Evolutionary conservation across 2,113 vertebrate genomes (phyloP).

Genomic region (Pelodiscus sinensis): DNA sequence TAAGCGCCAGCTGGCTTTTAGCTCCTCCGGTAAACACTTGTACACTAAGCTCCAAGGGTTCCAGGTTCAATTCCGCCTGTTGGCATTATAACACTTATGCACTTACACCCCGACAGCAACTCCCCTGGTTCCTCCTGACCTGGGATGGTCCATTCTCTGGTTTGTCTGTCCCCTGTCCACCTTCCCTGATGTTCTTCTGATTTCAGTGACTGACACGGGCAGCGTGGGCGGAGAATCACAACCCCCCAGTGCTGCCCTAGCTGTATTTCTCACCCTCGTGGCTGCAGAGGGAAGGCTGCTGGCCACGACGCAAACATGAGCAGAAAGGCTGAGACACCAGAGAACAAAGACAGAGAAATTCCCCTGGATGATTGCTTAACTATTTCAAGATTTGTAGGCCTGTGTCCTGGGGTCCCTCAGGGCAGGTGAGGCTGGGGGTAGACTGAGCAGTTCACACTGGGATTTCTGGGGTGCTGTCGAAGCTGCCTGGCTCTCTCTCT

Average conservation of each 20-base stretch:
- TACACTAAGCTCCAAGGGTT: too few relatives aligned
- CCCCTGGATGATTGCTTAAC: not conserved
- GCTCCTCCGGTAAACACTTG: too few relatives aligned
- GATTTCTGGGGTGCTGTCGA: not conserved
- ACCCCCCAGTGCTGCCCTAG: not conserved
- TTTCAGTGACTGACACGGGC: not conserved
- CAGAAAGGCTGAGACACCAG: not conserved
- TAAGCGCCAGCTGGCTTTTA: too few relatives aligned
- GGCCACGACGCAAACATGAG: too few relatives aligned
- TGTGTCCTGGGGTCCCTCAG: not conserved
- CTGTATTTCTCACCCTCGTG: not conserved
- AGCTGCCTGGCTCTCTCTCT: not conserved
- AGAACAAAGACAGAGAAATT: not conserved
- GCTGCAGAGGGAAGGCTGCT: too few relatives aligned
- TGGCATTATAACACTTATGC: too few relatives aligned
- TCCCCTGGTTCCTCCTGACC: not conserved
- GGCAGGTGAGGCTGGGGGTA: not conserved
- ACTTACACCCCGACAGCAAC: not conserved
- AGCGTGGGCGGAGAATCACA: accelerated
- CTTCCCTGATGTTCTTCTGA: not conserved
- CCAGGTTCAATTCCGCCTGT: too few relatives aligned
- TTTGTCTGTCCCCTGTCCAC: not conserved
- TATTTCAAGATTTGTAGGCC: not conserved
- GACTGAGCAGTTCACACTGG: not conserved
- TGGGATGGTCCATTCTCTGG: not conserved